Evolutionary conservation across 2,888 invertebrate species (phyloP), one percentile per base, ranked within the genome.

Genomic region (Lissocephala sabroskyi): DNA sequence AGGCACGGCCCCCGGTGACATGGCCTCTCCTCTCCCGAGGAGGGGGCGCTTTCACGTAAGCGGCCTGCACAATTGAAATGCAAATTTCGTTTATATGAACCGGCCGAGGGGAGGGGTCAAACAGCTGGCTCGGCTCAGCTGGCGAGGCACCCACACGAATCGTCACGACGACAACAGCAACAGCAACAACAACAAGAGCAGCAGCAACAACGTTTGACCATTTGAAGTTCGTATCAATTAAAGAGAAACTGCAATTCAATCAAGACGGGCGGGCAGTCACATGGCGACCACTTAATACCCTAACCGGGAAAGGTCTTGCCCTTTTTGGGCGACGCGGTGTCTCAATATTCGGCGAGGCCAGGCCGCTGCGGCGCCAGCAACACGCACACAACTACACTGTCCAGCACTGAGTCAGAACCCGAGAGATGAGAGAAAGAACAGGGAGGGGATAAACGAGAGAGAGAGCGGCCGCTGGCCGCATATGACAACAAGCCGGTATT

Each of bases 151-250:
- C 59, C 56, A 33, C 4, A 14, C 14, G 35, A 1, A 17, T 11
- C 2, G 6, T 5, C 13, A 13, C 10, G n/a, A 13, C 30, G 11
- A 32, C 30, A 13, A 30, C 17, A 11, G 37, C 17, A 9, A 30
- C 18, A 32, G 41, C 47, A 48, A 45, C 48, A 48, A 59, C 55
- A 35, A 56, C 46, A 32, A 48, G 45, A 44, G 19, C 33, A 41
- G 28, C 10, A 35, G 13, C 39, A 46, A 29, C 11, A n/a, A 35
- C 29, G 59, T 49, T 53, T 40, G 62, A 62, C 52, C 65, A 62
- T 73, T 68, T 77, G 79, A 80, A 79, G 81, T 79, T 81, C 80
- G 77, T 79, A 81, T 80, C 74, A 80, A 81, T 81, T 81, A 76
- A n/a, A 62, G 71, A 50, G 41, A 59, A 77, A 57, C 64, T 62